A percentile compares a stretch with the other conserved stretches of the same genome.
These are phyloP conservation scores for Drosophila merina DNA, from an alignment of 2,888 invertebrate species.

Conservation along the genomic window DNA sequence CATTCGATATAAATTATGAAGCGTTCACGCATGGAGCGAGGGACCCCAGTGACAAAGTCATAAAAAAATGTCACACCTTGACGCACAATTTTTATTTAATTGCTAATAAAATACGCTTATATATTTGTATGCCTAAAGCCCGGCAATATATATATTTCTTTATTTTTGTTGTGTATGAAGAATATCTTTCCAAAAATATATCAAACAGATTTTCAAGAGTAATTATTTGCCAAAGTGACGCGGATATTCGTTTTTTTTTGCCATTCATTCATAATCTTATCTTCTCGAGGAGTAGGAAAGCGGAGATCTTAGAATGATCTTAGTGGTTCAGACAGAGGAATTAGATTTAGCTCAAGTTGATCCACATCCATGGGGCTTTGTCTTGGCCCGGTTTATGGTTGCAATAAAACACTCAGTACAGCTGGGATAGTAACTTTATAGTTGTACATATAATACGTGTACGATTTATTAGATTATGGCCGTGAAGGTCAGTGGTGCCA, in stretches of 20 bases:
- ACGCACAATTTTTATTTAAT: constrained; percentile 67
- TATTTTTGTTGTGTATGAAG: constrained; percentile 4
- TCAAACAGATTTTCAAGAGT: constrained; percentile 21
- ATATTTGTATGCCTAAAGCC: constrained; percentile 26
- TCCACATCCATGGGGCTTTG: constrained; percentile 42
- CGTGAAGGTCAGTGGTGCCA: constrained; percentile 67
- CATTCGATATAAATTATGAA: constrained; percentile 57
- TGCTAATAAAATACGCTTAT: constrained; percentile 45
- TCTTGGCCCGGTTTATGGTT: constrained; percentile 52
- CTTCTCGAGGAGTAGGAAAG: constrained; percentile 1
- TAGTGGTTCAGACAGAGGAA: constrained; percentile 45
- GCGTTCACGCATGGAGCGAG: constrained; percentile 5
- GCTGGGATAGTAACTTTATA: constrained; percentile 59
- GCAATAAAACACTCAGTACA: constrained; percentile 73
- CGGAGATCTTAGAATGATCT: constrained; percentile 41
- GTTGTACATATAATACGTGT: constrained; percentile 69
- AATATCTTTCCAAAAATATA: constrained; percentile 25
- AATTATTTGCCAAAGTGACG: constrained; percentile 64
- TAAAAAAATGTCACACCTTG: constrained; percentile 81
- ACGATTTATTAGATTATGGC: constrained; percentile 75
- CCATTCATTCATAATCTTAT: constrained; percentile 38
- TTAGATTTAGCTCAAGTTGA: constrained; percentile 35
- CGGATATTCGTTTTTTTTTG: constrained; percentile 20
- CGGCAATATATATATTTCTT: constrained; percentile 19
- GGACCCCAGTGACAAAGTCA: constrained; percentile 75